These are phyloP conservation scores for Entelurus aequoreus DNA, from an alignment of 2,113 vertebrate genomes.

Conservation along the genomic window DNA sequence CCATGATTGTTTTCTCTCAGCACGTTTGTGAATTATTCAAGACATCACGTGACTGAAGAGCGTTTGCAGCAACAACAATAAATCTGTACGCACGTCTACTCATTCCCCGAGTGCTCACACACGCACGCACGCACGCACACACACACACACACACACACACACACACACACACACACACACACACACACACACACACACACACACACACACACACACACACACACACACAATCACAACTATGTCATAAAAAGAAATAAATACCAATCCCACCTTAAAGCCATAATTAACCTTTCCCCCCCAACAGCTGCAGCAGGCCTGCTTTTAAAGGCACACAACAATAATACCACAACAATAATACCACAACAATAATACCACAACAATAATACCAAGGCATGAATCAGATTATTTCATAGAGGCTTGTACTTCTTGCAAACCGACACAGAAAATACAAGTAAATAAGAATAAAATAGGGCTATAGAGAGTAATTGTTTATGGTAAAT, in stretches of 20 bases:
- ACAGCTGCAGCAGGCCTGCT: slow-evolving; percentile 2
- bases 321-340: slow-evolving; percentile 12
- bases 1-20: too few relatives aligned
- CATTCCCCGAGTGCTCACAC: slow-evolving; percentile 30
- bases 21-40: too few relatives aligned
- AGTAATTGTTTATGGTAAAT: slow-evolving; percentile 43
- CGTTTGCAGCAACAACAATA: not conserved
- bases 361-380: not conserved
- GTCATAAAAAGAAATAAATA: slow-evolving; percentile 42
- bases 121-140: slow-evolving; percentile 8
- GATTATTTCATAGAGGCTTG: slow-evolving; percentile 20
- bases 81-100: not conserved
- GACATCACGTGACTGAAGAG: too few relatives aligned
- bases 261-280: slow-evolving; percentile 55
- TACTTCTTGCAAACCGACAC: slow-evolving; percentile 3
- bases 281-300: slow-evolving; percentile 53
- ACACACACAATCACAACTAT: slow-evolving; percentile 10
- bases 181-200: slow-evolving; percentile 27
- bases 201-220: slow-evolving; percentile 27
- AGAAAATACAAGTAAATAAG: slow-evolving; percentile 1
- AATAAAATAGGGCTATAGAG: slow-evolving; percentile 8
- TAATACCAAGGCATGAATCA: slow-evolving; percentile 12
- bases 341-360: too few relatives aligned
- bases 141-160: slow-evolving; percentile 12
- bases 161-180: slow-evolving; percentile 11